Conservation (phyloP, 1,140 invertebrate species). For the Drosophila nigrodunni region DNA sequence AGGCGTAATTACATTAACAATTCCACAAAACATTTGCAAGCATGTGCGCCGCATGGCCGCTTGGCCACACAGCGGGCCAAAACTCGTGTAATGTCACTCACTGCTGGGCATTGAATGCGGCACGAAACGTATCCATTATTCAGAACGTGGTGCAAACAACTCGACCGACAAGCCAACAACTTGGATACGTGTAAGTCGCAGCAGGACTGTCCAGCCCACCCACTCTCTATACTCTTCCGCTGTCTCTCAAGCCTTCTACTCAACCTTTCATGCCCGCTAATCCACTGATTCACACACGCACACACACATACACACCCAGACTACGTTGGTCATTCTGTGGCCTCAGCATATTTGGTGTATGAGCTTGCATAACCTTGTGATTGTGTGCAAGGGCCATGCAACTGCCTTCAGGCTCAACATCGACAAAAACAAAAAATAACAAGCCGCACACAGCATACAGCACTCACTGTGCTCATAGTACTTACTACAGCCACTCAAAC, state of each 20-base stretch:
- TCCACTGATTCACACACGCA: constrained; percentile 2
- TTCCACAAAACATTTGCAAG: constrained; percentile 68
- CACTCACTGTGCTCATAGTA: background rate
- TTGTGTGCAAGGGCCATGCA: constrained; percentile 64
- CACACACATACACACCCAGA: background rate
- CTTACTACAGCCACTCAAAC: background rate
- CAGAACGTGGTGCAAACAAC: constrained; percentile 77
- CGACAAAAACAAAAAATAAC: constrained; percentile 32
- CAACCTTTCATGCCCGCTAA: constrained; percentile 8
- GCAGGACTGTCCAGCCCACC: constrained; percentile 20
- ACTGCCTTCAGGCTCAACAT: constrained; percentile 52
- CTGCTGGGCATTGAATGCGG: constrained; percentile 74
- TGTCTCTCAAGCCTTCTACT: background rate
- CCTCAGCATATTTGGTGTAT: constrained; percentile 62
- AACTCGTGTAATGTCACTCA: constrained; percentile 70
- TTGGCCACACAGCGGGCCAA: constrained; percentile 9
- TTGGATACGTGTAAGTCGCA: constrained; percentile 67
- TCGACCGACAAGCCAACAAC: constrained; percentile 67
- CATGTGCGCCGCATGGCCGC: constrained; percentile 17
- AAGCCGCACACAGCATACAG: constrained; percentile 2
- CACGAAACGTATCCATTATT: constrained; percentile 78
- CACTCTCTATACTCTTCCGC: background rate
- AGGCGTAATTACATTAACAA: constrained; percentile 81
- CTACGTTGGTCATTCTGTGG: constrained; percentile 41
- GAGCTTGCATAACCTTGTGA: constrained; percentile 69